Conservation (phyloP, 2,888 invertebrate genomes). For the Drosophila paucipuncta region DNA sequence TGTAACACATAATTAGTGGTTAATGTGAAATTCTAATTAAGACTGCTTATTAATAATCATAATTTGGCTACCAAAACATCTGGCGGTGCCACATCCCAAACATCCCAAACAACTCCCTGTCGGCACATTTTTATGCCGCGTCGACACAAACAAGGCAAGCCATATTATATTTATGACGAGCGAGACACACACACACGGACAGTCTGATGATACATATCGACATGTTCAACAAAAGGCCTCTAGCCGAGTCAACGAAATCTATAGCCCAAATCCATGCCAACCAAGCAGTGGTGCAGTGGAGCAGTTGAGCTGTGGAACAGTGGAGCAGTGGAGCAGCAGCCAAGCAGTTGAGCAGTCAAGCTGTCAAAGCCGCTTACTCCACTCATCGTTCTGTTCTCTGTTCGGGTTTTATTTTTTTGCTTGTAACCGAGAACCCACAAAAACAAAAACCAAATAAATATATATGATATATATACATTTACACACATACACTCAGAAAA, state of each 20-base stretch:
- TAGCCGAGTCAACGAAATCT: constrained; percentile 73
- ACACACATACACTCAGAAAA: neutral
- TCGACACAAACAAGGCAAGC: constrained; percentile 46
- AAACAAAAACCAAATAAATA: constrained; percentile 15
- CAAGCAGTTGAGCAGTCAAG: constrained; percentile 27
- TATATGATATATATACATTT: neutral
- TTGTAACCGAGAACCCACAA: constrained; percentile 32
- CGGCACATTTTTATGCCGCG: constrained; percentile 44
- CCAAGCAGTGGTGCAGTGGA: constrained; percentile 15
- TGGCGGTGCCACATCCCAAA: constrained; percentile 2
- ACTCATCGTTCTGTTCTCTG: constrained; percentile 15
- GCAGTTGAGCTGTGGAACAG: constrained; percentile 5
- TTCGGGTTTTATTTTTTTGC: neutral
- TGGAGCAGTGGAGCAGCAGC: constrained; percentile 13
- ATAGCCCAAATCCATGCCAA: constrained; percentile 61
- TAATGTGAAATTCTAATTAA: constrained; percentile 67
- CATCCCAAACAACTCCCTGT: constrained; percentile 10
- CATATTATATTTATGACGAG: constrained; percentile 66
- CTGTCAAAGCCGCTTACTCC: constrained; percentile 68
- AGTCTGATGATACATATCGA: constrained; percentile 17
- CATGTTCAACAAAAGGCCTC: constrained; percentile 60
- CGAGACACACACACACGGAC: constrained; percentile 19
- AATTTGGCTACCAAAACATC: constrained; percentile 33
- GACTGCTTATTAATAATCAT: constrained; percentile 66
- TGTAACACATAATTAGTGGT: constrained; percentile 58